A percentile compares a stretch with the other conserved stretches of the same genome.
Evolutionary conservation across 2,113 vertebrate genomes (phyloP).

Genomic region (Chunga burmeisteri): DNA sequence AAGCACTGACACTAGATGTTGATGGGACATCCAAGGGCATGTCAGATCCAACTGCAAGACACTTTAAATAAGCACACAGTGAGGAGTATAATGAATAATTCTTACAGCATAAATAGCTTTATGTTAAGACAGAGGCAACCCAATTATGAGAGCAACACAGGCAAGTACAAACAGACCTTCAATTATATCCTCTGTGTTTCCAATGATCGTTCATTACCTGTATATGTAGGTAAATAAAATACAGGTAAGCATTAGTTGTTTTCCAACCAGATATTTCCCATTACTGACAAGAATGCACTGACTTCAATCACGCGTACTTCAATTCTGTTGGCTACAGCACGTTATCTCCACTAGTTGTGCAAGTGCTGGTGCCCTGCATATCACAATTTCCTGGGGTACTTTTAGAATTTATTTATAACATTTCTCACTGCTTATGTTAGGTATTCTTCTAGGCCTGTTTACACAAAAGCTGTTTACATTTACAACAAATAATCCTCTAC

Average conservation of each 20-base stretch:
- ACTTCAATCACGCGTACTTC: not conserved
- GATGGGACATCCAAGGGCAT: not conserved
- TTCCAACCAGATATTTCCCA: not conserved
- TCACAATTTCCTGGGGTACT: not conserved
- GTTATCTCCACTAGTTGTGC: rapidly evolving
- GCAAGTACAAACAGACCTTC: not conserved
- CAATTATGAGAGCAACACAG: not conserved
- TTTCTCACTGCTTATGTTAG: not conserved
- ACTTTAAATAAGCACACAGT: not conserved
- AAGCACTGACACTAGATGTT: not conserved
- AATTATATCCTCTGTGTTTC: not conserved
- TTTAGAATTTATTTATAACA: not conserved
- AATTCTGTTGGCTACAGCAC: not conserved
- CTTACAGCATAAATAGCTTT: not conserved
- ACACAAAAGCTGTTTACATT: not conserved
- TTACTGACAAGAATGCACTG: not conserved
- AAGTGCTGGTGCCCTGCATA: no score
- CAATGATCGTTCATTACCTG: not conserved
- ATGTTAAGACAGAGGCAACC: not conserved
- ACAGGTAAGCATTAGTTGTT: not conserved
- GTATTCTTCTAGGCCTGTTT: not conserved
- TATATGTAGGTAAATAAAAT: not conserved
- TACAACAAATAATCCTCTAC: not conserved
- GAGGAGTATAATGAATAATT: not conserved
- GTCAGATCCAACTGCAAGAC: not conserved